A percentile compares a stretch with the other conserved stretches of the same genome.
Conservation (phyloP, 2,888 invertebrate species). For the Lasioglossum leucozonium region DNA sequence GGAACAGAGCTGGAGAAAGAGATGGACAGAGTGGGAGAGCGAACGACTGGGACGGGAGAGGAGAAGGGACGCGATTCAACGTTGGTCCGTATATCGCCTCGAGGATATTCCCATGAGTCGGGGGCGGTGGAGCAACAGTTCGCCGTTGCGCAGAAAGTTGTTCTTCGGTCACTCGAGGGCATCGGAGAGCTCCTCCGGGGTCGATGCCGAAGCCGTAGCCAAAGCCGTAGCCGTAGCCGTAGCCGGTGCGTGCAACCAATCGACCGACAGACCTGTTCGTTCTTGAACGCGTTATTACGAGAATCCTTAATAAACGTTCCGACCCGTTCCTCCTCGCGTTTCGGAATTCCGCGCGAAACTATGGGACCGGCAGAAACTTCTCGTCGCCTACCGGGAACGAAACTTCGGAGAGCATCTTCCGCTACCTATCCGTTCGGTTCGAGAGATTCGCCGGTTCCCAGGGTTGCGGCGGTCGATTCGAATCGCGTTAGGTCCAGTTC, state of each 20-base stretch:
- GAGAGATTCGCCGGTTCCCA: background rate
- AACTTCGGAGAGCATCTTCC: background rate
- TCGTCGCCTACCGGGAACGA: background rate
- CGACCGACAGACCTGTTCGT: constrained; percentile 25
- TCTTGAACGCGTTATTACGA: constrained; percentile 73
- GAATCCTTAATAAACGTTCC: constrained; percentile 67
- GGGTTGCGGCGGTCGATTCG: background rate
- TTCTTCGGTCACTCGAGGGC: constrained; percentile 69
- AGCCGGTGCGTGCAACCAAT: constrained; percentile 73
- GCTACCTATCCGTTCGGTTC: background rate
- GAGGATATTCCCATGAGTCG: constrained; percentile 81
- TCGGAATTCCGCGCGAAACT: constrained; percentile 1
- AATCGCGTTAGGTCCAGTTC: background rate
- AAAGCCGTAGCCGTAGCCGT: constrained; percentile 26
- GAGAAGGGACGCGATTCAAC: constrained; percentile 19
- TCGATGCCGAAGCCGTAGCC: constrained; percentile 29
- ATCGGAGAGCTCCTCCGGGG: constrained; percentile 51
- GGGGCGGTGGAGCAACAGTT: constrained; percentile 75
- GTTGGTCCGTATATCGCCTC: constrained; percentile 65
- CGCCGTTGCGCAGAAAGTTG: constrained; percentile 60
- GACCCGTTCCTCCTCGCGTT: constrained; percentile 23
- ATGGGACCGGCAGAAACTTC: constrained; percentile 14
- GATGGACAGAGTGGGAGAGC: background rate
- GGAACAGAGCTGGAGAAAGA: background rate
- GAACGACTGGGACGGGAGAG: background rate